These are phyloP conservation scores for Watsonalla binaria DNA, from an alignment of 2,888 invertebrate genomes.

Conservation along the genomic window DNA sequence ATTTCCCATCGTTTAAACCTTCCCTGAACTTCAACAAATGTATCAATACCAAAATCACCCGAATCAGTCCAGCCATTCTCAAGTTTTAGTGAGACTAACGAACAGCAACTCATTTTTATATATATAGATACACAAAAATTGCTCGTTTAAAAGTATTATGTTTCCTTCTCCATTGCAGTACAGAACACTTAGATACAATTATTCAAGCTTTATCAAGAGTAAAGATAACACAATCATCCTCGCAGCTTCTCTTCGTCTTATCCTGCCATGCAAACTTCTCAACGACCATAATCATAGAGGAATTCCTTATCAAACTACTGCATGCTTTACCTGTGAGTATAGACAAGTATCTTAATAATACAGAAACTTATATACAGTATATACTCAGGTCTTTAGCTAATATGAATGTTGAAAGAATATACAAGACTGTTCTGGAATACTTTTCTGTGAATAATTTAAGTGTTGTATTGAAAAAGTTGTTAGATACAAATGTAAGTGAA, in stretches of 20 bases:
- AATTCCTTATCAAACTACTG: constrained; percentile 29
- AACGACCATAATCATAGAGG: constrained; percentile 19
- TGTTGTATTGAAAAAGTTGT: constrained; percentile 23
- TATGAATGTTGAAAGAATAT: constrained; percentile 23
- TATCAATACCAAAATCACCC: too few relatives aligned
- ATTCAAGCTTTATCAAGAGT: constrained; percentile 24
- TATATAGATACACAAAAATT: not conserved
- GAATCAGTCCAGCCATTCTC: too few relatives aligned
- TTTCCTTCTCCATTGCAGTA: constrained; percentile 33
- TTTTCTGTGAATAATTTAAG: constrained; percentile 28
- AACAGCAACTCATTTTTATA: too few relatives aligned
- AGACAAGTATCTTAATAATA: constrained; percentile 18
- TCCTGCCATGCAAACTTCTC: constrained; percentile 51
- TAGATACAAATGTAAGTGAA: constrained; percentile 22
- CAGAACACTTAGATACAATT: constrained; percentile 36
- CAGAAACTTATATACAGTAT: constrained; percentile 33
- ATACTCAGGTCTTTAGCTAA: constrained; percentile 52
- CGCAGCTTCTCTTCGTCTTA: constrained; percentile 45
- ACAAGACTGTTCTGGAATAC: constrained; percentile 26
- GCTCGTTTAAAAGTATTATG: not conserved
- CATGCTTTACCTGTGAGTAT: constrained; percentile 22
- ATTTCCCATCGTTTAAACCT: too few relatives aligned
- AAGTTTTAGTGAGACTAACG: too few relatives aligned
- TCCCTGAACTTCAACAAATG: too few relatives aligned
- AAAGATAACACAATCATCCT: constrained; percentile 20